Evolutionary conservation across 2,113 vertebrate species (phyloP), one percentile per base, ranked within the genome.

Genomic region (Motacilla alba): DNA sequence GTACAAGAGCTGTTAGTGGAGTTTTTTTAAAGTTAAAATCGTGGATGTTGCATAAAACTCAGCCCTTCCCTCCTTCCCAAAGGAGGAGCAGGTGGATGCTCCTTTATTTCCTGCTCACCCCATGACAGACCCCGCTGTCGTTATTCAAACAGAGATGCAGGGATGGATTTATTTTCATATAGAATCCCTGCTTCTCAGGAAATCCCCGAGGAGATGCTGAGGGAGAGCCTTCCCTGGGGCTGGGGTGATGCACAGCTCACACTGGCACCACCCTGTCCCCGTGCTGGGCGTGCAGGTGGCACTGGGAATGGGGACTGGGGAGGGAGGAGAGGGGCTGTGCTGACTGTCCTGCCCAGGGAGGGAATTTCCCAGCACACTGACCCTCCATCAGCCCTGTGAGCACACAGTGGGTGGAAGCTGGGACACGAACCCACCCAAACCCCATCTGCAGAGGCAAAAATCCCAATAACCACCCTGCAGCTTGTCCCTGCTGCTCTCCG

Each of bases 381-480:
- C 59, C 50, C 66, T 78, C 41, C 13, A 0, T 2, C 43, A 52
- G 26, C 56, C 1, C 62, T 6, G 1, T 3, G n/a, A 60, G 2
- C 60, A 8, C 58, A 11, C 2, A 4, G 6, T 28, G 18, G 64
- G 20, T 17, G 26, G 50, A 9, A 90, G 1, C 70, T 33, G 15
- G 22, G 10, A 44, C 37, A 62, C 41, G 68, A 91, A 90, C 62
- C 6, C 70, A 69, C 58, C 8, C 81, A 5, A 12, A 7, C 13
- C 53, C 75, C 73, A 60, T 60, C 4, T 35, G 72, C 68, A 66
- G 80, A 73, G 41, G 10, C 7, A 58, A 60, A n/a, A 27, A 21
- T 1, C 21, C 43, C 68, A 11, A 22, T 13, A 60, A 43, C 47
- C 63, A 64, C 31, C 68, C 62, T 39, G 6, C 49, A 64, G 91